phyloP scores from a whole-genome alignment of 2,797 vertebrate species.

The Fundulus diaphanus region DNA sequence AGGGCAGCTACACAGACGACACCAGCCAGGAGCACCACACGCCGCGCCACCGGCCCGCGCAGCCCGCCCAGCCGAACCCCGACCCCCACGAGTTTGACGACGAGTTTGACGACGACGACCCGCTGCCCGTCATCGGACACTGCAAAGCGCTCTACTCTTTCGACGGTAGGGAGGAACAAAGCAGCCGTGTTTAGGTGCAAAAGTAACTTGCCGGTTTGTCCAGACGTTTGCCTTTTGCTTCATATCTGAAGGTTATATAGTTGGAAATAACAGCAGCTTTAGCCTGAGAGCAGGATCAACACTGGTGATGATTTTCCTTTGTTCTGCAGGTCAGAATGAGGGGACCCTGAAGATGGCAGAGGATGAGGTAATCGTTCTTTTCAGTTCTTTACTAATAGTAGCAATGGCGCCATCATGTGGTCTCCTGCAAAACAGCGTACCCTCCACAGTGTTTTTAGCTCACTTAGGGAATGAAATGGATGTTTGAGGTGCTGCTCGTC shows the following conservation, averaged over 20 bases:
- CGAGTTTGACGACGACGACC: slow-evolving; percentile 97
- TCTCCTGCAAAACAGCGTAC: background rate
- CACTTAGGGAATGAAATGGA: background rate
- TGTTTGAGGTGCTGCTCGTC: background rate
- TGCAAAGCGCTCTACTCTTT: slow-evolving; percentile 98
- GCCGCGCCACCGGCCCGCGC: slow-evolving; percentile 86
- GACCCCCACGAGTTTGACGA: slow-evolving; percentile 94
- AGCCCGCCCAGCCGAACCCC: slow-evolving; percentile 84
- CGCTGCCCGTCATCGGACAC: slow-evolving; percentile 94
- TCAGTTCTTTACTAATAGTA: background rate
- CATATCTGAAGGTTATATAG: background rate
- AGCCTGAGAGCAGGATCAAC: background rate
- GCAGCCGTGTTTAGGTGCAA: background rate
- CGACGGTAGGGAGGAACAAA: slow-evolving; percentile 82
- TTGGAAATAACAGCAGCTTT: background rate
- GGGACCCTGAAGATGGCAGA: slow-evolving; percentile 96
- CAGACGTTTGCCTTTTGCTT: background rate
- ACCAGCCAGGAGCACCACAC: slow-evolving; percentile 92
- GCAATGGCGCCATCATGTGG: slow-evolving; percentile 5
- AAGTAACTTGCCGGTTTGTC: background rate
- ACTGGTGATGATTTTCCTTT: slow-evolving; percentile 24
- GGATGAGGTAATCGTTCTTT: slow-evolving; percentile 80
- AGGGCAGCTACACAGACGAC: slow-evolving; percentile 98
- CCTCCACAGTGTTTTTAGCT: background rate
- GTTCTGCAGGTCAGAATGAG: slow-evolving; percentile 92